phyloP scores from a whole-genome alignment of 2,113 vertebrate genomes.

The Malurus melanocephalus region DNA sequence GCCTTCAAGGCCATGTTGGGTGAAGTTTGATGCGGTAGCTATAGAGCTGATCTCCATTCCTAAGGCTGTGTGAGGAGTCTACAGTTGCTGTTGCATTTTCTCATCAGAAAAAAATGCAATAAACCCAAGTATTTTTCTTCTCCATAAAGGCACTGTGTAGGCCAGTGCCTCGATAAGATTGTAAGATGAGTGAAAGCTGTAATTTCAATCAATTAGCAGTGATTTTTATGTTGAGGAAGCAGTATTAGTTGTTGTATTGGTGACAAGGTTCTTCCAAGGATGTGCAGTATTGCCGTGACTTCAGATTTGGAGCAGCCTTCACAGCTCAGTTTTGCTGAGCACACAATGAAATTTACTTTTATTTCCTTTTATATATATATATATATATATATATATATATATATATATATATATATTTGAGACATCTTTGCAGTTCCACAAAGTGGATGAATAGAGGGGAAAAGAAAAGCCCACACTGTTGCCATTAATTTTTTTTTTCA shows the following conservation, averaged over 20 bases:
- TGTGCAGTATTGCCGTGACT: neutral
- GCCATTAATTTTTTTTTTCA: neutral
- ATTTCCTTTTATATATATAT: neutral
- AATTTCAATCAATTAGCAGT: neutral
- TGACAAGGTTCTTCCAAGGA: neutral
- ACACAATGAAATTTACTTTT: accelerated
- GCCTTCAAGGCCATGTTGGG: neutral
- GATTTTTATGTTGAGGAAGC: neutral
- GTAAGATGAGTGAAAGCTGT: neutral
- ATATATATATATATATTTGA: too few relatives aligned
- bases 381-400: too few relatives aligned
- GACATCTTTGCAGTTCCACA: neutral
- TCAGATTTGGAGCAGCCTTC: accelerated
- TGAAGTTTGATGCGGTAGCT: neutral
- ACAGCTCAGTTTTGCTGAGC: neutral
- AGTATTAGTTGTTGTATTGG: neutral
- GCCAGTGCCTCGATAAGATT: neutral
- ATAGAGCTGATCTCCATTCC: neutral
- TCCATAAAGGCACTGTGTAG: accelerated
- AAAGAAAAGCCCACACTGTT: neutral
- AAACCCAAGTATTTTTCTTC: neutral
- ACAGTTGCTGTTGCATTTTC: neutral
- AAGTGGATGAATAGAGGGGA: neutral
- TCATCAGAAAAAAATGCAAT: accelerated
- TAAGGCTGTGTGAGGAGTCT: accelerated